Conservation (phyloP, 2,888 invertebrate genomes). For the Bugulina stolonifera region DNA sequence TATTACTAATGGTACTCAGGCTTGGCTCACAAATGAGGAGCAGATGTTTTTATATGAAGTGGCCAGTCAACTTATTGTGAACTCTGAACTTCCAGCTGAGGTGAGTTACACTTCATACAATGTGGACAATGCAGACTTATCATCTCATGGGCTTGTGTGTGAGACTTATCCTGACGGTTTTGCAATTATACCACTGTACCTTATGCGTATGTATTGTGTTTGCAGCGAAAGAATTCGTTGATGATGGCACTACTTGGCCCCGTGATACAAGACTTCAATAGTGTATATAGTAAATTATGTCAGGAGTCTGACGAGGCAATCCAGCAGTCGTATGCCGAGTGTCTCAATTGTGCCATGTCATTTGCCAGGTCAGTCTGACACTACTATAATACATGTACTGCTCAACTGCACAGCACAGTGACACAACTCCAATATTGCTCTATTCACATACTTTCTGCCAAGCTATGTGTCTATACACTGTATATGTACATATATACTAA, state of each 20-base stretch:
- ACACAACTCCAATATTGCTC: too few relatives aligned
- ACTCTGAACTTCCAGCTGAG: conserved; percentile 54
- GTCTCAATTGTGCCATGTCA: conserved; percentile 56
- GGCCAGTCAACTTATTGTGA: conserved; percentile 57
- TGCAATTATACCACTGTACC: too few relatives aligned
- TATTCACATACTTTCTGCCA: too few relatives aligned
- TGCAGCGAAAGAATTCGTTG: conserved; percentile 53
- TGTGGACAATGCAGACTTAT: too few relatives aligned
- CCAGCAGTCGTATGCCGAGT: conserved; percentile 50
- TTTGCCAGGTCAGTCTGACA: conserved; percentile 55
- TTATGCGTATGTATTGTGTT: conserved; percentile 1
- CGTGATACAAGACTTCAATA: conserved; percentile 54
- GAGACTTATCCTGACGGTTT: too few relatives aligned
- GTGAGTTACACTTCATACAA: too few relatives aligned
- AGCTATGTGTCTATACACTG: too few relatives aligned
- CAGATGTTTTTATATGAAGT: conserved; percentile 60
- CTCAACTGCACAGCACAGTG: too few relatives aligned
- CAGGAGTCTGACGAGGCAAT: conserved; percentile 45
- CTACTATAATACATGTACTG: too few relatives aligned
- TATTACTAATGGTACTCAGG: conserved; percentile 34
- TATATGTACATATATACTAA: too few relatives aligned
- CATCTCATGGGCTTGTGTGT: too few relatives aligned
- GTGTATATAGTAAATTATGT: conserved; percentile 48
- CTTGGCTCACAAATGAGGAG: conserved; percentile 56
- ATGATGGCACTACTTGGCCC: conserved; percentile 55